These are phyloP conservation scores for Erythrolamprus reginae DNA, from an alignment of 2,113 vertebrate genomes.

Conservation along the genomic window DNA sequence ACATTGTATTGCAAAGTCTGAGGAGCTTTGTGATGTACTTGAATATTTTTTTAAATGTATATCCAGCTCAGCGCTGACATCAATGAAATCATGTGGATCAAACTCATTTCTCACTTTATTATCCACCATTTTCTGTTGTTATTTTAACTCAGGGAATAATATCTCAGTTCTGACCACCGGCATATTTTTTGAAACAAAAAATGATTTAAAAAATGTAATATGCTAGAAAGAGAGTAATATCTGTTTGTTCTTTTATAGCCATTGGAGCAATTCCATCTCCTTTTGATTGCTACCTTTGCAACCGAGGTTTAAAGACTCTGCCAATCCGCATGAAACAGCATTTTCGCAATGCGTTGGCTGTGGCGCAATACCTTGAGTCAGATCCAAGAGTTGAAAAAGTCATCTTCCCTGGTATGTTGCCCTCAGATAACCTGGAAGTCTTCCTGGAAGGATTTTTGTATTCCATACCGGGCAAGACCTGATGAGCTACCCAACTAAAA, in stretches of 20 bases:
- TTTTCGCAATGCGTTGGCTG: slow-evolving; percentile 78
- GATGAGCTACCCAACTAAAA: neutral
- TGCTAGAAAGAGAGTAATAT: neutral
- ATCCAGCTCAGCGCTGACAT: neutral
- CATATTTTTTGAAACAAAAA: neutral
- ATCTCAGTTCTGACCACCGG: neutral
- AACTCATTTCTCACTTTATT: neutral
- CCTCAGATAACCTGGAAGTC: neutral
- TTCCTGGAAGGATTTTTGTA: neutral
- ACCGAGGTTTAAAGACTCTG: slow-evolving; percentile 89
- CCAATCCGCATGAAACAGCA: slow-evolving; percentile 88
- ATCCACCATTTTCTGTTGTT: neutral
- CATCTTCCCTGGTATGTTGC: slow-evolving; percentile 81
- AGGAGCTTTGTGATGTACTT: neutral
- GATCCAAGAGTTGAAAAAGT: slow-evolving; percentile 81
- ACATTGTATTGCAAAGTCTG: neutral
- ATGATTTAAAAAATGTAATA: neutral
- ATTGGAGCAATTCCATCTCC: slow-evolving; percentile 87
- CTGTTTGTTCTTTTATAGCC: slow-evolving; percentile 58
- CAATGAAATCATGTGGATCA: neutral
- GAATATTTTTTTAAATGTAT: neutral
- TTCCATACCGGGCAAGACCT: neutral
- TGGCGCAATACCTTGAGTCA: slow-evolving; percentile 77
- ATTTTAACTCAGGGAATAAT: neutral
- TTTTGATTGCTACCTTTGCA: slow-evolving; percentile 89